Evolutionary conservation across 2,888 invertebrate genomes (phyloP).

Genomic region (Torymus auratus): DNA sequence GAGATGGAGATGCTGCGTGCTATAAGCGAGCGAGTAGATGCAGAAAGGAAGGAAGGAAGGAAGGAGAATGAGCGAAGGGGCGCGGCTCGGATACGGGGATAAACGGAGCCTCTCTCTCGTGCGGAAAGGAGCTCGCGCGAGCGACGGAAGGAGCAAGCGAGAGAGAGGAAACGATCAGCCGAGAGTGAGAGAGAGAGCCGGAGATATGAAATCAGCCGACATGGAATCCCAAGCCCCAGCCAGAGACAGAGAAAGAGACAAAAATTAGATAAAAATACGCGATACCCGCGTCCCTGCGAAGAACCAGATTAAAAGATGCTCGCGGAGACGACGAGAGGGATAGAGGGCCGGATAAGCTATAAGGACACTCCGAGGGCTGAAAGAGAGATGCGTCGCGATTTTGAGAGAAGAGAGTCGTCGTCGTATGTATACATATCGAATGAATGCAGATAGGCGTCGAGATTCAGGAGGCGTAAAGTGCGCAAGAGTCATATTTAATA

Average conservation of each 20-base stretch:
- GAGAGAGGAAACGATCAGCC: not conserved
- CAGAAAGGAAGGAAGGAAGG: not conserved
- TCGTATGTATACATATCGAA: slow-evolving; percentile 18
- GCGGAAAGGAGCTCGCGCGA: slow-evolving; percentile 22
- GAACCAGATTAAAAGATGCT: slow-evolving; percentile 37
- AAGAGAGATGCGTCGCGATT: slow-evolving; percentile 32
- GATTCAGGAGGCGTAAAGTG: slow-evolving; percentile 32
- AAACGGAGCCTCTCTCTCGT: slow-evolving; percentile 12
- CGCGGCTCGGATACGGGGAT: slow-evolving; percentile 27
- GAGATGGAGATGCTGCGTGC: not conserved
- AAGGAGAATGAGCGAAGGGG: slow-evolving; percentile 31
- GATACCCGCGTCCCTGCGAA: slow-evolving; percentile 23
- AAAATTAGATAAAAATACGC: slow-evolving; percentile 53
- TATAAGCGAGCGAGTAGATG: slow-evolving; percentile 14
- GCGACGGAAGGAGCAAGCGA: not conserved
- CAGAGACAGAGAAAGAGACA: slow-evolving; percentile 7
- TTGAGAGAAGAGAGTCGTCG: not conserved
- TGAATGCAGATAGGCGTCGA: slow-evolving; percentile 17
- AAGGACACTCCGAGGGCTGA: slow-evolving; percentile 11
- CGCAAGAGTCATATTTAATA: slow-evolving; percentile 4
- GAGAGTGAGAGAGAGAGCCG: not conserved
- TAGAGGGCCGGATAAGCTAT: slow-evolving; percentile 17
- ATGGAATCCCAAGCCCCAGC: slow-evolving; percentile 9
- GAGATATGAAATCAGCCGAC: slow-evolving; percentile 41
- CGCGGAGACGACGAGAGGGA: not conserved